Percentiles rank a stretch among this genome's conserved stretches.
Conservation (phyloP, 2,113 vertebrate species). For the Melanerpes formicivorus region DNA sequence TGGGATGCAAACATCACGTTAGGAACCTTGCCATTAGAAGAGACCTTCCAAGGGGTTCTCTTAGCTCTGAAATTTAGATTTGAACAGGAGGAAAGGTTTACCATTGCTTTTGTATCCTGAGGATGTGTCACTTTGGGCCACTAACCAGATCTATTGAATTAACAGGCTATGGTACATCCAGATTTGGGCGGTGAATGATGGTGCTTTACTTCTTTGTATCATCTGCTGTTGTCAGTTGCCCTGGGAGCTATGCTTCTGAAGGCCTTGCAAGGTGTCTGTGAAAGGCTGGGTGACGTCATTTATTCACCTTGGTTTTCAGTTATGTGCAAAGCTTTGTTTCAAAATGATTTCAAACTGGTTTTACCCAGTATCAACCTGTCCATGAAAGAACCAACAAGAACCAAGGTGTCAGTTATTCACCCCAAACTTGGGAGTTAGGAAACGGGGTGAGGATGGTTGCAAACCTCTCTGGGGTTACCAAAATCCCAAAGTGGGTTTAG, state of each 20-base stretch:
- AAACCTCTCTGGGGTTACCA: neutral
- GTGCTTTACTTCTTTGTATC: neutral
- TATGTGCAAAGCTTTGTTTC: neutral
- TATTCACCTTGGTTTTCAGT: neutral
- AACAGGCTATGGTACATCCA: neutral
- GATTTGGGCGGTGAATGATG: neutral
- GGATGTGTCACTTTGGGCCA: neutral
- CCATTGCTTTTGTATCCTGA: neutral
- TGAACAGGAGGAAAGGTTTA: neutral
- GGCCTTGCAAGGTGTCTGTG: neutral
- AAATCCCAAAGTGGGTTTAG: neutral
- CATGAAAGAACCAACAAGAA: neutral
- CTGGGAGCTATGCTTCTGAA: neutral
- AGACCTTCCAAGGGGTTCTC: neutral
- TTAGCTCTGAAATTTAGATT: neutral
- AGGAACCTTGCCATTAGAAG: neutral
- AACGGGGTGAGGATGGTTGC: neutral
- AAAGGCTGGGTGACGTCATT: neutral
- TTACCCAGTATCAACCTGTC: neutral
- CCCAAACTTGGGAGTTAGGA: neutral
- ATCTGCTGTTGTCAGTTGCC: neutral
- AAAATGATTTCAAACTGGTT: neutral
- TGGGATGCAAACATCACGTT: neutral
- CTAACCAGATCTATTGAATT: neutral
- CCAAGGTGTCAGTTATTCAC: neutral